Conservation (phyloP, 1,140 invertebrate genomes). For the Limonius californicus region DNA sequence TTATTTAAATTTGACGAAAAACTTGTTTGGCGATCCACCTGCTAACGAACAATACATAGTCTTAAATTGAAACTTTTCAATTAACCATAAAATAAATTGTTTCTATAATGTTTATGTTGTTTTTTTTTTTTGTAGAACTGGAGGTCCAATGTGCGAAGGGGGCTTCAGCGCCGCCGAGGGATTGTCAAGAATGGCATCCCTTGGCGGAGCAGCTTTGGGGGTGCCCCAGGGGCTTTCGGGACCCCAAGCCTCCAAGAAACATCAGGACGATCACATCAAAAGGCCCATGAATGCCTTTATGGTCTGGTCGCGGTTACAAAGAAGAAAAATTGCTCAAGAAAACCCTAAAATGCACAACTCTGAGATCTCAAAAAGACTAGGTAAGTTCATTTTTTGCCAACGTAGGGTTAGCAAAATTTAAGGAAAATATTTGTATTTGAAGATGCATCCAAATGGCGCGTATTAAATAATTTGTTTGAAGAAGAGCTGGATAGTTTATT, state of each 20-base stretch:
- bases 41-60: too few relatives aligned
- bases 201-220: conserved; percentile 41
- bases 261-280: conserved; percentile 74
- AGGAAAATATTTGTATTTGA: too few relatives aligned
- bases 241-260: conserved; percentile 35
- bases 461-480: too few relatives aligned
- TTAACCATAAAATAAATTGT: too few relatives aligned
- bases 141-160: conserved; percentile 44
- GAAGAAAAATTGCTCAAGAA: conserved; percentile 91
- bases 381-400: conserved; percentile 60
- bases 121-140: conserved; percentile 34
- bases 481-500: too few relatives aligned
- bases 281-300: conserved; percentile 87
- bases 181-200: conserved; percentile 46
- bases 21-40: too few relatives aligned
- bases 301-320: conserved; percentile 83
- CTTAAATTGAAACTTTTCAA: too few relatives aligned
- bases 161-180: conserved; percentile 47
- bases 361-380: conserved; percentile 92
- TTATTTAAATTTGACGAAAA: too few relatives aligned
- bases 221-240: conserved; percentile 40
- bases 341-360: conserved; percentile 99
- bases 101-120: neutral
- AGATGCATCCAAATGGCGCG: too few relatives aligned
- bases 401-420: too few relatives aligned